Conservation (phyloP, 2,113 vertebrate species). For the Scopus umbretta region DNA sequence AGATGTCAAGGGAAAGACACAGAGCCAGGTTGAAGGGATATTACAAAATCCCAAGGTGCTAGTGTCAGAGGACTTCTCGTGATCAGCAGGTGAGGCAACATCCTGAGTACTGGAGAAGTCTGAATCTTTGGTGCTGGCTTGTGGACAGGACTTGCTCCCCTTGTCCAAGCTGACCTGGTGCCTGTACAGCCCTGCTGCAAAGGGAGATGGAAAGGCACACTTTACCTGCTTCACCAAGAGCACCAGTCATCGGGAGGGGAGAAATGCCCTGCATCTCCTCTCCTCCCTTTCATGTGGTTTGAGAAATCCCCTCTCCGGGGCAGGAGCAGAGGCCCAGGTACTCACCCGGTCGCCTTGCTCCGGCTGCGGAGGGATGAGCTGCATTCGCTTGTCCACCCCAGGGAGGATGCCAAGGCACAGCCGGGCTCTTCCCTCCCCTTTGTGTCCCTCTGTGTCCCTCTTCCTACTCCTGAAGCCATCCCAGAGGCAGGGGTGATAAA, state of each 20-base stretch:
- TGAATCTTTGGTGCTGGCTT: not conserved
- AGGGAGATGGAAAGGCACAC: rapidly evolving
- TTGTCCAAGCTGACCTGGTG: rapidly evolving
- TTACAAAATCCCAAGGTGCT: not conserved
- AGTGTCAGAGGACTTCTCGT: not conserved
- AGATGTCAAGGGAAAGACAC: not conserved
- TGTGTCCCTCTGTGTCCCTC: not conserved
- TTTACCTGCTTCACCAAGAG: not conserved
- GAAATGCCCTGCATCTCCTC: rapidly evolving
- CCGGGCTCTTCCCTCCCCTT: not conserved
- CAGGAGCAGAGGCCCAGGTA: not conserved
- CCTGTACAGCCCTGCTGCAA: not conserved
- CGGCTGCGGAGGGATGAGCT: rapidly evolving
- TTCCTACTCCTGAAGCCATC: not conserved
- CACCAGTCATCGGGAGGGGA: not conserved
- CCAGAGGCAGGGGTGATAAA: not conserved
- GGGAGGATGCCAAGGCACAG: not conserved
- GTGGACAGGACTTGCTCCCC: rapidly evolving
- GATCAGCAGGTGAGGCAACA: not conserved
- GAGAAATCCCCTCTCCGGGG: not conserved
- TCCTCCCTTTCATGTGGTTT: not conserved
- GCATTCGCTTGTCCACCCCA: not conserved
- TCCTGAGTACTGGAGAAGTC: not conserved
- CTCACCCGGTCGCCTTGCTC: not conserved
- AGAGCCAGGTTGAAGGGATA: not conserved